Conservation (phyloP, 2,797 vertebrate genomes). For the Telmatherina bonti region DNA sequence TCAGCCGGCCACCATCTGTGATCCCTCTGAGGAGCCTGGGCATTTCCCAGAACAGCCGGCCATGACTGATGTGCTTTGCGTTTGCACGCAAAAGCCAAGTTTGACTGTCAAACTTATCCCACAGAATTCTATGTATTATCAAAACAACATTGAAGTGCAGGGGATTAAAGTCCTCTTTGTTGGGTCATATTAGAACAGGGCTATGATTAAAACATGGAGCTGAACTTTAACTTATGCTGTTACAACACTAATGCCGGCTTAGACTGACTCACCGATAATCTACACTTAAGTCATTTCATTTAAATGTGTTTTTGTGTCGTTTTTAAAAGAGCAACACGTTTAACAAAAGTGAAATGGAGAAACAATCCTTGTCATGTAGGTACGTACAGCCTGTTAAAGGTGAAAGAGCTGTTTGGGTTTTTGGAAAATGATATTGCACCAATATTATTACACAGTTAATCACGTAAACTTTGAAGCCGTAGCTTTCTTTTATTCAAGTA, state of each 20-base stretch:
- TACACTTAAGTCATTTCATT: neutral
- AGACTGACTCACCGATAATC: neutral
- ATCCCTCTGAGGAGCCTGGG: constrained; percentile 51
- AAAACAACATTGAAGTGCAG: neutral
- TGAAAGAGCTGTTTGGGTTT: neutral
- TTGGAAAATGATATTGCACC: too few relatives aligned
- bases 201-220: constrained; percentile 37
- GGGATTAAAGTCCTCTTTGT: constrained; percentile 36
- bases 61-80: constrained; percentile 51
- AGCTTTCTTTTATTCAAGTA: neutral
- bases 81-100: constrained; percentile 53
- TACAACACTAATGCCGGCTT: constrained; percentile 28
- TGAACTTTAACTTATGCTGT: constrained; percentile 16
- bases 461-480: too few relatives aligned
- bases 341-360: neutral
- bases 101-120: constrained; percentile 42
- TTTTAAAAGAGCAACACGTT: neutral
- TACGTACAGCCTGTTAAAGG: neutral
- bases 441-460: too few relatives aligned
- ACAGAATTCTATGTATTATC: constrained; percentile 30
- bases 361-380: neutral
- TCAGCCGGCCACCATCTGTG: constrained; percentile 75
- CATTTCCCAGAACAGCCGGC: constrained; percentile 64
- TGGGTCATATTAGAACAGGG: constrained; percentile 19
- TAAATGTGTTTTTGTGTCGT: neutral